Evolutionary conservation across 2,888 invertebrate genomes (phyloP), one percentile per base, ranked within the genome.

Genomic region (Caenorhabditis sulstoni): DNA sequence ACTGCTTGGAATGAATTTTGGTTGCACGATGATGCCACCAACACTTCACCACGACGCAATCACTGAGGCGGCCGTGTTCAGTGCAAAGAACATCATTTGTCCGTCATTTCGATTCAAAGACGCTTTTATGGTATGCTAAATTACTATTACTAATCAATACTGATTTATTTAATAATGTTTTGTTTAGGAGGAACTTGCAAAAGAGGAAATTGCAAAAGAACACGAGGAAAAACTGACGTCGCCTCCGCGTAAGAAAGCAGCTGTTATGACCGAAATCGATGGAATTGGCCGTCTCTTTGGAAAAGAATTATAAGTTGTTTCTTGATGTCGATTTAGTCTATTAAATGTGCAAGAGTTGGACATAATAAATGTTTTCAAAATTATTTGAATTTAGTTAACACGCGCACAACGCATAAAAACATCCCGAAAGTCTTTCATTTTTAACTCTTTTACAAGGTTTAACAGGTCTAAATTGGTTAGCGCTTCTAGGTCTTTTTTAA

Each of bases 91-190:
- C 35, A 79, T 79, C 18, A 81, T 81, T 58, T 53, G 12, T 64
- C 77, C 81, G 18, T 37, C 82, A 8, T 0, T 82, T 64, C n/a
- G 20, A 35, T 81, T 81, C 41, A 44, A 76, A 35, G 9, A 57
- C 1, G 79, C 81, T 62, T 77, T 45, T 59, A 45, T 68, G 81
- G 81, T 81, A 82, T 76, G 64, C 14, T 22, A 78, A 66, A 22
- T 79, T 58, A 50, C 65, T 65, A 59, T 14, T 58, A 39, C 65
- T 65, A 52, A 64, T 76, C 53, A 52, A 64, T 76, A 61, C 61
- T 35, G 78, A 59, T 71, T 81, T 58, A 70, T 82, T 16, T 81
- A 81, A 81, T 67, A 68, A 76, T 29, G 20, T 81, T 81, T 81
- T 55, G 66, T 81, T 81, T 67, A 81, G 81, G 73, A 81, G 66